Base-by-base conservation (phyloP, 2,888 invertebrate species). In the Trypoxylon attenuatum region DNA sequence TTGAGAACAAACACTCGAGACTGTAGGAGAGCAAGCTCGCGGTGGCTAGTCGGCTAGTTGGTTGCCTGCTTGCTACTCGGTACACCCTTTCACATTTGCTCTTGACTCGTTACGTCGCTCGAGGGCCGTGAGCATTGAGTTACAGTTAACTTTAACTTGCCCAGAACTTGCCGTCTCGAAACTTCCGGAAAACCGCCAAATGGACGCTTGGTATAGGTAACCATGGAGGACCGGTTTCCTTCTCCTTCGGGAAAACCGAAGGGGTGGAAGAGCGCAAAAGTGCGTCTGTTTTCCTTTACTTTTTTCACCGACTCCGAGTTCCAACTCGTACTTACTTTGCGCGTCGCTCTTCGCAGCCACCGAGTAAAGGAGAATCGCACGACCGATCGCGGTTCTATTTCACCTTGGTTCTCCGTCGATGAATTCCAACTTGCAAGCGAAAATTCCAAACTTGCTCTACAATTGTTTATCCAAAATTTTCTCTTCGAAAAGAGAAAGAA, bases 81-180 rank as follows among this genome's bases (percentile, higher is more conserved):
- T 46, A 39, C 45, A 60, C 52, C 66, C 57, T 70, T 63, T 71
- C 64, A 27, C 54, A 53, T 64, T 69, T 50, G 49, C 62, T 61
- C 55, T 29, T 50, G 38, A 58, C 64, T 73, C 62, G 69, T 73
- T 71, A 71, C 52, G 55, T 65, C 52, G 51, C 57, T 45, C 29
- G 38, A 58, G 59, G 27, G 38, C 42, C 21, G 16, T 27, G 54
- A 39, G 57, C 64, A 74, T 74, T 64, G 69, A 76, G 76, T 74
- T 74, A 72, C 58, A 60, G 67, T 76, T 68, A 73, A 76, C 71
- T 77, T 74, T 52, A 72, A 77, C 72, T 77, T 78, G 62, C 60
- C 46, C 45, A 51, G 57, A 77, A 78, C 73, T 79, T 75, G 63
- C 49, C 59, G 62, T 69, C 52, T 58, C 73, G 70, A 74, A 79